phyloP scores from a whole-genome alignment of 2,113 vertebrate genomes.

The Platysternon megacephalum region DNA sequence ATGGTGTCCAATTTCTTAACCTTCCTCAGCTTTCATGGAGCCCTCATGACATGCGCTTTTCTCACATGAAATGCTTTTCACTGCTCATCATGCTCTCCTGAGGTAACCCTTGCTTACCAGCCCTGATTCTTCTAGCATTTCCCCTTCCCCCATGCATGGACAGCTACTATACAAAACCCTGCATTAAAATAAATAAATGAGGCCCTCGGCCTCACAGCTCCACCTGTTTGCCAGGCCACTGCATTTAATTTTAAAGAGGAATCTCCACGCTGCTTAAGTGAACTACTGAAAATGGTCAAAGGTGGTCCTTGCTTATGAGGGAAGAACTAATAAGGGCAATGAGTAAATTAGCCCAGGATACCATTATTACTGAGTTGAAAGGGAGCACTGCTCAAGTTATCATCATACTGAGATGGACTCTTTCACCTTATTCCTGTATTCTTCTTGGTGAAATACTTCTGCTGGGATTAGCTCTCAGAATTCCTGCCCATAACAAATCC shows the following conservation, averaged over 20 bases:
- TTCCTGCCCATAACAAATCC: neutral
- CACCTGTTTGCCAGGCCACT: slow-evolving; percentile 50
- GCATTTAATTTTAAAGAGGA: neutral
- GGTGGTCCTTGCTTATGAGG: neutral
- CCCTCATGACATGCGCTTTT: slow-evolving; percentile 44
- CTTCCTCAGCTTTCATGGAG: slow-evolving; percentile 44
- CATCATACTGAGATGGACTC: neutral
- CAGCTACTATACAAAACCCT: neutral
- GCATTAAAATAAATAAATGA: neutral
- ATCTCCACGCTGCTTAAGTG: neutral
- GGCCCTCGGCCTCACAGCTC: neutral
- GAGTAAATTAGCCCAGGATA: fast-evolving
- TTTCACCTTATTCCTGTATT: neutral
- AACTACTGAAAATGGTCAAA: neutral
- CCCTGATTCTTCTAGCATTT: slow-evolving; percentile 15
- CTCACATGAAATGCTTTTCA: slow-evolving; percentile 34
- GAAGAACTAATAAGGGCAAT: fast-evolving
- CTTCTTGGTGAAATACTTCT: neutral
- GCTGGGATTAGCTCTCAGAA: neutral
- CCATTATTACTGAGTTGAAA: neutral
- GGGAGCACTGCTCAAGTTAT: fast-evolving
- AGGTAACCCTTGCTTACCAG: slow-evolving; percentile 14
- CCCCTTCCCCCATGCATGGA: neutral
- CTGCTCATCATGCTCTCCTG: slow-evolving; percentile 15
- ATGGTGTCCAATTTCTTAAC: slow-evolving; percentile 51